phyloP scores from a whole-genome alignment of 1,140 invertebrate genomes.

The Hycleus phaleratus region DNA sequence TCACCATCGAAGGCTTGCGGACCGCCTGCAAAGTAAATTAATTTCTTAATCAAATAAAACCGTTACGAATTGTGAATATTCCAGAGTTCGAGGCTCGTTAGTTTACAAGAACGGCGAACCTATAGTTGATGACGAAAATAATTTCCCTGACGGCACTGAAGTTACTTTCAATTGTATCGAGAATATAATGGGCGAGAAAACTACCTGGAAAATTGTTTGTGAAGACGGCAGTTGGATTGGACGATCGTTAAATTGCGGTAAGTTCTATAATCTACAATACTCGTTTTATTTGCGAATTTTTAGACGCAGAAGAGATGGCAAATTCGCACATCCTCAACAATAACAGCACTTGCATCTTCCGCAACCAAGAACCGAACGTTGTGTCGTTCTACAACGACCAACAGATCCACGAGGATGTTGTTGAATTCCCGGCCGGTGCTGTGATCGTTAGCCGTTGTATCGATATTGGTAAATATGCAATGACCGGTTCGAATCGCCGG shows the following conservation, averaged over 20 bases:
- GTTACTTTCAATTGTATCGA: slow-evolving; percentile 74
- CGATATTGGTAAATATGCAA: slow-evolving; percentile 62
- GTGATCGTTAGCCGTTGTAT: slow-evolving; percentile 63
- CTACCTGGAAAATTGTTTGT: slow-evolving; percentile 74
- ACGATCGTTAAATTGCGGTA: slow-evolving; percentile 65
- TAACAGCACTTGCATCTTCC: slow-evolving; percentile 66
- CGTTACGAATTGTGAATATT: not conserved
- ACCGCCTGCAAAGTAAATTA: slow-evolving; percentile 52
- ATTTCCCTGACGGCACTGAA: slow-evolving; percentile 70
- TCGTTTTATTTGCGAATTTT: not conserved
- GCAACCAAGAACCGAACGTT: slow-evolving; percentile 69
- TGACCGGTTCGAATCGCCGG: slow-evolving; percentile 49
- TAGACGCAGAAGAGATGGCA: slow-evolving; percentile 46
- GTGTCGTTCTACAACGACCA: slow-evolving; percentile 72
- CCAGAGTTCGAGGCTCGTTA: slow-evolving; percentile 57
- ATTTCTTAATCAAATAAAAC: not conserved
- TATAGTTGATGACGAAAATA: slow-evolving; percentile 41
- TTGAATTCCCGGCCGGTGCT: slow-evolving; percentile 68
- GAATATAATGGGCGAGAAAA: slow-evolving; percentile 67
- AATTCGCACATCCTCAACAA: slow-evolving; percentile 40
- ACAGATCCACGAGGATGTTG: slow-evolving; percentile 62
- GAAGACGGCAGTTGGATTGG: slow-evolving; percentile 77
- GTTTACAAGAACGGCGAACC: slow-evolving; percentile 54
- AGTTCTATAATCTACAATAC: not conserved
- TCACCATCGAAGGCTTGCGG: slow-evolving; percentile 51